Evolutionary conservation across 2,113 vertebrate genomes (phyloP).

Genomic region (Mustela lutreola): DNA sequence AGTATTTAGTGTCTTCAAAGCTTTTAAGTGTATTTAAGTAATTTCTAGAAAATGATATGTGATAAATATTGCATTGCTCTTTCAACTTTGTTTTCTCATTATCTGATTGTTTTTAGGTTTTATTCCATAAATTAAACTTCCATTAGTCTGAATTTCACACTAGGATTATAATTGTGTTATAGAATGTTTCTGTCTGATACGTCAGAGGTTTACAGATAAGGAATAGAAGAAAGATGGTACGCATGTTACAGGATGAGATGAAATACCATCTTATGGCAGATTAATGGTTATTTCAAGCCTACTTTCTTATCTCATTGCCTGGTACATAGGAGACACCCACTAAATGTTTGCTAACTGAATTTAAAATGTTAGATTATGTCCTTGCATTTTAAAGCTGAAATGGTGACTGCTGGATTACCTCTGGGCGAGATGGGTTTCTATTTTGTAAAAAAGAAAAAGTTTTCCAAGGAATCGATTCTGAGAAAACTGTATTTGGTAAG

Average conservation of each 20-base stretch:
- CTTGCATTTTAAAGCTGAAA: not conserved
- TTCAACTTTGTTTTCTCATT: not conserved
- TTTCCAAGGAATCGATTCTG: not conserved
- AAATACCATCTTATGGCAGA: not conserved
- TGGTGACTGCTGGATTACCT: not conserved
- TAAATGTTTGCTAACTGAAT: not conserved
- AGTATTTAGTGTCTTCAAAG: not conserved
- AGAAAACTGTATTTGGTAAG: not conserved
- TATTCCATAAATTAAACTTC: not conserved
- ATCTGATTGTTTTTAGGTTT: not conserved
- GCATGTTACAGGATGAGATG: not conserved
- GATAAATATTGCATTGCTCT: not conserved
- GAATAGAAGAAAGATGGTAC: not conserved
- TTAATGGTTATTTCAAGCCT: slow-evolving; percentile 47
- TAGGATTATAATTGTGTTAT: not conserved
- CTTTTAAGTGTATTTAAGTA: slow-evolving; percentile 5
- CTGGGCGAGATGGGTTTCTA: not conserved
- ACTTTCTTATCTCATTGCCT: not conserved
- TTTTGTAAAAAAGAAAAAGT: not conserved
- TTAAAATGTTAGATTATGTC: not conserved
- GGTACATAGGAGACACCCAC: not conserved
- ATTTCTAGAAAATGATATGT: not conserved
- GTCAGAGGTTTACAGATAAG: not conserved
- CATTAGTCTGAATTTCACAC: not conserved
- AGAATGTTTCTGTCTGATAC: not conserved